phyloP scores from a whole-genome alignment of 30 jellyfish, hydroid and myxozoan genomes.

The Aurelia aurita complex sp. Pacific region DNA sequence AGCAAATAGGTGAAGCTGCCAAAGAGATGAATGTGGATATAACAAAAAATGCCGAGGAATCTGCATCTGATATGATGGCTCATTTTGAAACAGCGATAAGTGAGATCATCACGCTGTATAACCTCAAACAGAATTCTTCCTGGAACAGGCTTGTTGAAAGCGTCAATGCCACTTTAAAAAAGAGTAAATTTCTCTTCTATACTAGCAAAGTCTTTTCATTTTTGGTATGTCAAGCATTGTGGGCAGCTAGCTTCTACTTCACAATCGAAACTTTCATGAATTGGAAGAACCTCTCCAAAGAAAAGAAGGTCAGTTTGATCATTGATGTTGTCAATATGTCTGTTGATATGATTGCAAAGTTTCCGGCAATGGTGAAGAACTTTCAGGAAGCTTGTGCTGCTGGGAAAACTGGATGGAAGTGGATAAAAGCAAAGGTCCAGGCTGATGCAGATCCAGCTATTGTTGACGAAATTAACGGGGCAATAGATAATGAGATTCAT shows the following conservation, averaged over 20 bases:
- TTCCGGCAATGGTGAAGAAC: constrained; percentile 39
- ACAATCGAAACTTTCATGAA: constrained; percentile 51
- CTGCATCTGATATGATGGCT: constrained; percentile 27
- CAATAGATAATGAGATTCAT: neutral
- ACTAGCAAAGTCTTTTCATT: constrained; percentile 7
- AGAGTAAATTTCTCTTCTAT: constrained; percentile 13
- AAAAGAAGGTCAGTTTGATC: constrained; percentile 43
- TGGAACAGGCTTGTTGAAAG: constrained; percentile 47
- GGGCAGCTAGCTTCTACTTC: constrained; percentile 39
- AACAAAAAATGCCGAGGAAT: constrained; percentile 13
- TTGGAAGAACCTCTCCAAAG: constrained; percentile 38
- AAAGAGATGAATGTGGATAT: constrained; percentile 27
- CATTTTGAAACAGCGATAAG: constrained; percentile 17
- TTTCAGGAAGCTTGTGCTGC: constrained; percentile 25
- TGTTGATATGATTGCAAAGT: constrained; percentile 12
- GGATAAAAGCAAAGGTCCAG: constrained; percentile 3
- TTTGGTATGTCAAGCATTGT: constrained; percentile 22
- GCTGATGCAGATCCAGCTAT: constrained; percentile 6
- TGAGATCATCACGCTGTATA: constrained; percentile 7
- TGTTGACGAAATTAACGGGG: constrained; percentile 6
- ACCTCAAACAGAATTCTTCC: neutral
- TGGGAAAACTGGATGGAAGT: constrained; percentile 15
- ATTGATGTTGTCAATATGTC: constrained; percentile 28
- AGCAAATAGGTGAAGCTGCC: constrained; percentile 28
- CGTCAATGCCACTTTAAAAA: constrained; percentile 1